Base-by-base conservation (phyloP, 2,113 vertebrate species). In the Chrysochloris asiatica region DNA sequence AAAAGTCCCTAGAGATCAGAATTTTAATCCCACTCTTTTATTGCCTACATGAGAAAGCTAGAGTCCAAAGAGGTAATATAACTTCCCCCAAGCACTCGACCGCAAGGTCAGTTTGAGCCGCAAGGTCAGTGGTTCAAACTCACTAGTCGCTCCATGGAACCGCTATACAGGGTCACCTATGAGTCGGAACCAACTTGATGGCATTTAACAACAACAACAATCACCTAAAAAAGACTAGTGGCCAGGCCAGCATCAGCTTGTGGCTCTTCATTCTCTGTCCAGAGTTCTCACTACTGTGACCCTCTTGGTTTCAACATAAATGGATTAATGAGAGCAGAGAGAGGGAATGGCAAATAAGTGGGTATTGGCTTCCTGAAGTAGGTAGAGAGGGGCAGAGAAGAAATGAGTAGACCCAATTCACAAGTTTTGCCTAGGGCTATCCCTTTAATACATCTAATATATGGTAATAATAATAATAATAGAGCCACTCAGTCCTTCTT, bases 351-450 rank as follows among this genome's bases (percentile, higher is more conserved):
- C 78, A 26, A 69, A 81, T 61, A 38, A 76, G 56, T 50, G 59
- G 47, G 91, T 88, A 92, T 73, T 89, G 92, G 88, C 89, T 91
- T 95, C 85, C 73, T 93, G 84, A 65, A 83, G 83, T 41, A 89
- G 90, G 90, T 56, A 79, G 85, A 86, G 77, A 86, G 89, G 67
- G 54, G 43, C 45, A 61, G 54, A 82, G 41, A 94, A 94, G 91
- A 95, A 96, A 94, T 95, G 94, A 95, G 88, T 50, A 96, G 95
- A 92, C 94, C 93, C 95, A 96, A 87, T 95, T 96, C 94, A 90
- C 65, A 83, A 95, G 89, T 92, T 89, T 47, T 93, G 95, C 96
- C 95, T 88, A 12, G 22, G 94, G 96, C 95, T 93, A 95, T 78
- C 92, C 95, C 54, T 83, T 93, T 94, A 85, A 87, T 79, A 93